Evolutionary conservation across 2,888 invertebrate genomes (phyloP).

Genomic region (Microctonus aethiopoides): DNA sequence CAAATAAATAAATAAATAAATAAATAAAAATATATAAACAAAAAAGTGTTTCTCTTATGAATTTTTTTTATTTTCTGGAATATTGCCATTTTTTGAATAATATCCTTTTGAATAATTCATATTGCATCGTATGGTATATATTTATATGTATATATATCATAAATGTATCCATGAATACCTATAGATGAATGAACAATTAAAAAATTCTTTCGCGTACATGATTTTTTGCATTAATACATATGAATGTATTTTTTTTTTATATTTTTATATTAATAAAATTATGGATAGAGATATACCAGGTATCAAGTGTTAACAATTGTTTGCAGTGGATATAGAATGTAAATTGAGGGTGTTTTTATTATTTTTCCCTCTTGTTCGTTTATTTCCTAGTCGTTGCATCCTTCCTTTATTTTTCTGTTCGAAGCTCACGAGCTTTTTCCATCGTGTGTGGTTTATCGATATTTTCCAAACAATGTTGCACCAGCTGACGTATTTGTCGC

Average conservation of each 20-base stretch:
- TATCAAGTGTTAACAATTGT: neutral
- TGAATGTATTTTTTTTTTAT: neutral
- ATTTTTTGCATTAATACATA: neutral
- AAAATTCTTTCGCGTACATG: no score
- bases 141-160: no score
- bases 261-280: neutral
- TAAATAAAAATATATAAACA: no score
- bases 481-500: neutral
- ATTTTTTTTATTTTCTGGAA: neutral
- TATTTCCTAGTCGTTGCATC: no score
- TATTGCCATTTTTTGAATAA: neutral
- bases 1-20: no score
- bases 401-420: neutral
- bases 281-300: neutral
- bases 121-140: no score
- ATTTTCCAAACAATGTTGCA: slow-evolving; percentile 2
- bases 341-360: neutral
- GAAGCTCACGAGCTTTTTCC: neutral
- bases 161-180: neutral
- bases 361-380: neutral
- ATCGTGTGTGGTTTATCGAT: neutral
- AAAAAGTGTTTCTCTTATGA: neutral
- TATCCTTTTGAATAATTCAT: neutral
- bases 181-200: neutral
- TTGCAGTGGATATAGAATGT: neutral